A percentile compares a stretch with the other conserved stretches of the same genome.
Evolutionary conservation across 2,113 vertebrate species (phyloP).

Genomic region (Tupaia chinensis): DNA sequence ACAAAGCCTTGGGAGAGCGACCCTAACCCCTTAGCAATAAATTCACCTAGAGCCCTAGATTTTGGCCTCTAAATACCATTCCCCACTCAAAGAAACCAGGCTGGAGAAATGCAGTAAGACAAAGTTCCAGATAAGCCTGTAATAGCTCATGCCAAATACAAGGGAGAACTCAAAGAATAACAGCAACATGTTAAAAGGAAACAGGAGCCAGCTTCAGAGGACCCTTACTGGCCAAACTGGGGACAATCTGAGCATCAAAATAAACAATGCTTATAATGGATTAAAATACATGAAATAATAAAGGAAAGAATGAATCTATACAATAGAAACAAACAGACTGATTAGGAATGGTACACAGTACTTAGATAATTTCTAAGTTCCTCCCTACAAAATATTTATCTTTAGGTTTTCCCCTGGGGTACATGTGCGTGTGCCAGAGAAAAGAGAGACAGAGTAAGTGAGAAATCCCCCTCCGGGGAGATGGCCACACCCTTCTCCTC

Average conservation of each 20-base stretch:
- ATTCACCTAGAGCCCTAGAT: not conserved
- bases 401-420: too few species aligned
- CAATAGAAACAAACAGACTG: not conserved
- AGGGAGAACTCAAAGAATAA: not conserved
- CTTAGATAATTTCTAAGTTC: slow-evolving; percentile 20
- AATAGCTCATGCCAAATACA: not conserved
- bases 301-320: not conserved
- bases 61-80: not conserved
- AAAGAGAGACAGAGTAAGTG: too few species aligned
- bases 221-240: not conserved
- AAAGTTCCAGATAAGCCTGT: not conserved
- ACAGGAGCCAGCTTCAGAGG: not conserved
- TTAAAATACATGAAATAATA: not conserved
- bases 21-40: not conserved
- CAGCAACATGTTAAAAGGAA: not conserved
- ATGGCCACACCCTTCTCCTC: too few species aligned
- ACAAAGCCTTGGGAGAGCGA: not conserved
- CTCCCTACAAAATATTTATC: not conserved
- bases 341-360: not conserved
- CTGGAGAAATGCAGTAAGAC: not conserved
- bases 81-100: not conserved
- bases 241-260: not conserved
- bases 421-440: too few species aligned
- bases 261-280: not conserved
- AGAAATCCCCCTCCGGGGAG: too few species aligned